Conservation (phyloP, 2,888 invertebrate species). For the Cremastobaeus sp. region DNA sequence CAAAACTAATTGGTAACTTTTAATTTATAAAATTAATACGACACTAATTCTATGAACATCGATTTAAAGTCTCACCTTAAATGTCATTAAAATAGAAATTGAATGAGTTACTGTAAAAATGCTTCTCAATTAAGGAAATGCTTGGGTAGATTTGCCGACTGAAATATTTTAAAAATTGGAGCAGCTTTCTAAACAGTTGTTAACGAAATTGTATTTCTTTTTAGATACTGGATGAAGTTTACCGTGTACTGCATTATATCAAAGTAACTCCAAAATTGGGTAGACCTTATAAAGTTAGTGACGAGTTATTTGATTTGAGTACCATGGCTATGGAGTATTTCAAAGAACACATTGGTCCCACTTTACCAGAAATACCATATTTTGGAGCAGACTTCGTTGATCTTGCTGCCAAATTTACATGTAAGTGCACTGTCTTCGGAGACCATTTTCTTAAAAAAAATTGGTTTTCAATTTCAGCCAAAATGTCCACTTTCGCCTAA, state of each 20-base stretch:
- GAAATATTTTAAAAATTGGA: too few species aligned
- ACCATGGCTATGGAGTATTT: slow-evolving; percentile 99
- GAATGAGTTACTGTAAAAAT: too few species aligned
- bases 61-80: too few species aligned
- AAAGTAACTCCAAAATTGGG: slow-evolving; percentile 89
- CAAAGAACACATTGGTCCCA: slow-evolving; percentile 94
- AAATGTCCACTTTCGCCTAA: too few species aligned
- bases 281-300: slow-evolving; percentile 94
- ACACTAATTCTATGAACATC: not conserved
- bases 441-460: too few species aligned
- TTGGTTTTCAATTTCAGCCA: too few species aligned
- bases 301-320: slow-evolving; percentile 95
- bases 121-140: too few species aligned
- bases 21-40: not conserved
- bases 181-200: not conserved
- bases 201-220: slow-evolving; percentile 63
- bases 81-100: too few species aligned
- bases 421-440: too few species aligned
- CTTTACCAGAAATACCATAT: slow-evolving; percentile 91
- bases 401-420: slow-evolving; percentile 84
- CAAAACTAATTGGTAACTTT: too few species aligned
- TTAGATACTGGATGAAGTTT: slow-evolving; percentile 94
- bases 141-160: too few species aligned
- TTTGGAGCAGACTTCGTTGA: slow-evolving; percentile 92
- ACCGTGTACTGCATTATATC: slow-evolving; percentile 90